phyloP scores from a whole-genome alignment of 1,140 invertebrate species.

The Drosophila ironensis region DNA sequence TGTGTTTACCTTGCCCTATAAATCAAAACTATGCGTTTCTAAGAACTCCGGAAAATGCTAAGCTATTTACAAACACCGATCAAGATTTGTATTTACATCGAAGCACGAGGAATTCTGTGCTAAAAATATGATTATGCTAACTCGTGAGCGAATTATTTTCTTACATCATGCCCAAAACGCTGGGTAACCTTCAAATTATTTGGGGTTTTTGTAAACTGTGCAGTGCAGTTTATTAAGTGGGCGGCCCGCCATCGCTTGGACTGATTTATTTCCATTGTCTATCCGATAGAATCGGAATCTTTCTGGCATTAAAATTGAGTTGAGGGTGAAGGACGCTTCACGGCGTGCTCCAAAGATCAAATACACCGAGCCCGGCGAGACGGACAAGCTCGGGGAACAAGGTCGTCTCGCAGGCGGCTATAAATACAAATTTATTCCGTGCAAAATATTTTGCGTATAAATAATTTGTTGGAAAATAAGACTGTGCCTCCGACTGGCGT shows the following conservation, averaged over 20 bases:
- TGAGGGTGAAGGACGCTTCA: constrained; percentile 72
- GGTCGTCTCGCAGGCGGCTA: constrained; percentile 70
- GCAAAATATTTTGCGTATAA: constrained; percentile 63
- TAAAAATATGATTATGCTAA: constrained; percentile 33
- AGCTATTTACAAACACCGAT: constrained; percentile 11
- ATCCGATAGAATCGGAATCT: constrained; percentile 35
- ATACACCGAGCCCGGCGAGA: constrained; percentile 18
- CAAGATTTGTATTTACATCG: constrained; percentile 12
- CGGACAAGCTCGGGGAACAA: constrained; percentile 48
- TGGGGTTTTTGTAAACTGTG: neutral
- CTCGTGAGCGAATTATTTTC: constrained; percentile 28
- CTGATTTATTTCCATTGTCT: constrained; percentile 31
- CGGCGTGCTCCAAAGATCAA: constrained; percentile 60
- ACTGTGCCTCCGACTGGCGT: constrained; percentile 31
- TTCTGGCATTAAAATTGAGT: constrained; percentile 19
- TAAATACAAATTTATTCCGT: constrained; percentile 64
- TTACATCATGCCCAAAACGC: constrained; percentile 3
- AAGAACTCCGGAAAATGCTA: neutral
- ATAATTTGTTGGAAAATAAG: constrained; percentile 74
- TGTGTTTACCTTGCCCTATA: constrained; percentile 3
- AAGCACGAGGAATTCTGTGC: neutral
- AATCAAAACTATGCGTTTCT: constrained; percentile 9
- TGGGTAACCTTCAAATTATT: constrained; percentile 10
- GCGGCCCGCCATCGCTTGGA: neutral
- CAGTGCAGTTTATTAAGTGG: constrained; percentile 2